phyloP scores from a whole-genome alignment of 2,888 invertebrate species.

The Noctua pronuba region DNA sequence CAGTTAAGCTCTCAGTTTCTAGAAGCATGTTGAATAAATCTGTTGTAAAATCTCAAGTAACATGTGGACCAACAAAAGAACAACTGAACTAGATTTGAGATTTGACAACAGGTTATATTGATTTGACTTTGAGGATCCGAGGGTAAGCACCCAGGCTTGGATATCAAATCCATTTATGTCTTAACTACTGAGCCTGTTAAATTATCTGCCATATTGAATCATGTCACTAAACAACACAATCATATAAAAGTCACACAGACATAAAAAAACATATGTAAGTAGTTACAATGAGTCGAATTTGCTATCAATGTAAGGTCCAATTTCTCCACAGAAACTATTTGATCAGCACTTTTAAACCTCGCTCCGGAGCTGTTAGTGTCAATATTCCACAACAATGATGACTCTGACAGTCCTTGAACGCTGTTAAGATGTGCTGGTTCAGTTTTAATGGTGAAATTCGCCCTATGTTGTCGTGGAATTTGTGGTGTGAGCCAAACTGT shows the following conservation, averaged over 20 bases:
- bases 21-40: neutral
- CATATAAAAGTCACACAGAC: neutral
- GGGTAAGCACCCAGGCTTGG: neutral
- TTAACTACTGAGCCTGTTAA: constrained; percentile 24
- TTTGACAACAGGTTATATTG: constrained; percentile 1
- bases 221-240: constrained; percentile 29
- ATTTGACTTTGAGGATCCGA: neutral
- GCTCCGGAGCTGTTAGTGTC: neutral
- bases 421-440: neutral
- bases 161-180: neutral
- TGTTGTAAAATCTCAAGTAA: constrained; percentile 7
- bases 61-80: neutral
- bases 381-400: neutral
- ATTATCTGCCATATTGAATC: constrained; percentile 13
- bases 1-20: constrained; percentile 11
- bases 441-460: neutral
- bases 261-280: neutral
- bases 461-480: neutral
- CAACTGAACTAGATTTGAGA: neutral
- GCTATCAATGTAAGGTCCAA: neutral
- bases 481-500: neutral
- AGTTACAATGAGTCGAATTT: constrained; percentile 21
- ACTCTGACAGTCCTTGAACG: neutral
- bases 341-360: neutral
- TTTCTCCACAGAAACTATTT: neutral